Percentiles rank a stretch among this genome's conserved stretches.
phyloP scores from a whole-genome alignment of 1,140 invertebrate species.

The Sipha flava region DNA sequence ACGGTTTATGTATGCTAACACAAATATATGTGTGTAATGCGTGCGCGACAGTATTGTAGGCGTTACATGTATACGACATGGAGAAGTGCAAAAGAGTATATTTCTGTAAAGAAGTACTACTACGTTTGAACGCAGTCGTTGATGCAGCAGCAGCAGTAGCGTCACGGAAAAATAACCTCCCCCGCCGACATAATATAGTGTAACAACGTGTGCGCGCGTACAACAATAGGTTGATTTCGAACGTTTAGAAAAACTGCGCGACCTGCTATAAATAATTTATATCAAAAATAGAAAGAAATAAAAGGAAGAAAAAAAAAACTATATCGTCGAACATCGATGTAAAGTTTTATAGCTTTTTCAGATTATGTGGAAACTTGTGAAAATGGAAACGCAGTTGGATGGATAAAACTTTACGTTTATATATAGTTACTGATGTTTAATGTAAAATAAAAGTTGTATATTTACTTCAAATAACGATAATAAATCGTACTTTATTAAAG shows the following conservation, averaged over 20 bases:
- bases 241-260: background rate
- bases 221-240: background rate
- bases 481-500: constrained; percentile 30
- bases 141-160: too few relatives aligned
- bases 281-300: background rate
- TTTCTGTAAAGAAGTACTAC: too few relatives aligned
- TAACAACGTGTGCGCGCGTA: background rate
- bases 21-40: too few relatives aligned
- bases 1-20: background rate
- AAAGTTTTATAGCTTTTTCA: constrained; percentile 19
- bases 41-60: too few relatives aligned
- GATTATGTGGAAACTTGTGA: constrained; percentile 22
- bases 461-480: constrained; percentile 9
- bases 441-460: constrained; percentile 22
- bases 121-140: too few relatives aligned
- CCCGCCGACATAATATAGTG: background rate
- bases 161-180: background rate
- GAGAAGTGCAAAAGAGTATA: too few relatives aligned
- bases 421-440: background rate
- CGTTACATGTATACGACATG: too few relatives aligned
- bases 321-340: constrained; percentile 12
- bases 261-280: constrained; percentile 9
- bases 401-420: constrained; percentile 12
- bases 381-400: background rate
- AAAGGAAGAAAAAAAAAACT: background rate